Evolutionary conservation across 2,888 invertebrate genomes (phyloP).

Genomic region (Anticlea derivata): DNA sequence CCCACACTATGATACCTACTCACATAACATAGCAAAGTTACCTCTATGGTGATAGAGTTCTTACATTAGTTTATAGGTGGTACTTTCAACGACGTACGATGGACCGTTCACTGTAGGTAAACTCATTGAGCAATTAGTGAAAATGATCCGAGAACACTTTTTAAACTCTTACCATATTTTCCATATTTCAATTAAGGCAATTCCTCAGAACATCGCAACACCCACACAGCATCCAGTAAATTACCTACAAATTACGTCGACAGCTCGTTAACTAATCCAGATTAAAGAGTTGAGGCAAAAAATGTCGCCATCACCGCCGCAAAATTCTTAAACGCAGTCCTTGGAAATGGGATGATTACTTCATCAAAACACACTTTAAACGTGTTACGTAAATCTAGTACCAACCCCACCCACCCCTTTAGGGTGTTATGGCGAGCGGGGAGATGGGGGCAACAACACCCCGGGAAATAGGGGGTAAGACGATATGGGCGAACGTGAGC

Average conservation of each 20-base stretch:
- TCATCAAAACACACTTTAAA: slow-evolving; percentile 85
- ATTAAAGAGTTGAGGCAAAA: slow-evolving; percentile 74
- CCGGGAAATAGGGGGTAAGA: slow-evolving; percentile 79
- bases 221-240: slow-evolving; percentile 41
- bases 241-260: slow-evolving; percentile 65
- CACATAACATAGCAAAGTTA: too few species aligned
- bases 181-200: neutral
- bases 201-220: neutral
- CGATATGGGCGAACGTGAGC: slow-evolving; percentile 84
- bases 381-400: slow-evolving; percentile 84
- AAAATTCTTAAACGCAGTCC: slow-evolving; percentile 82
- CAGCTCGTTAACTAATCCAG: slow-evolving; percentile 73
- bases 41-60: too few species aligned
- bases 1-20: too few species aligned
- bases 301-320: slow-evolving; percentile 72
- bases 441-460: slow-evolving; percentile 50
- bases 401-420: slow-evolving; percentile 63
- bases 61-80: too few species aligned
- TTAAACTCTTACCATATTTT: too few species aligned
- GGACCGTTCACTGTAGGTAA: too few species aligned
- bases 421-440: slow-evolving; percentile 56
- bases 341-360: slow-evolving; percentile 83
- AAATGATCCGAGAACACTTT: too few species aligned
- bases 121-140: too few species aligned
- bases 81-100: too few species aligned